Base-by-base conservation (phyloP, 2,888 invertebrate genomes). In the Stramonita haemastoma region DNA sequence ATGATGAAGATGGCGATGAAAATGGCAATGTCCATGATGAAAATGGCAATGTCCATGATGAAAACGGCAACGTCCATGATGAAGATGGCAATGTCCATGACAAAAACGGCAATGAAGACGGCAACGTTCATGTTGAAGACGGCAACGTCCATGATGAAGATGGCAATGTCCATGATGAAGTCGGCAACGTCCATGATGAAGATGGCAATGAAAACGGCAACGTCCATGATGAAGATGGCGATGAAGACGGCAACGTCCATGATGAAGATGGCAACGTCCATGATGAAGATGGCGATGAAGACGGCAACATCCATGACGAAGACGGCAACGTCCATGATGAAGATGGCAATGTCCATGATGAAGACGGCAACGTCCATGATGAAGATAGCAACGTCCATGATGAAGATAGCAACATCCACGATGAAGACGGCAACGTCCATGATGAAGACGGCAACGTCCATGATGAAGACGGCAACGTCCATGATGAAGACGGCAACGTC, bases 1-100 rank as follows among this genome's bases (percentile, higher is more conserved):
- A 85, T 86, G 86, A 56, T 86, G 86, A 56, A 56, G 86, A n/a
- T 86, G 86, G 2, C 46, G 4, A 56, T 86, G 86, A 26, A 46
- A 56, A 26, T 86, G 86, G 13, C 56, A 56, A 26, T 86, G 86
- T 5, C 56, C 46, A 26, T 86, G 86, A 26, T 86, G 86, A 46
- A 46, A 56, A 26, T 86, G 86, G 8, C 56, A n/a, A n/a, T n/a
- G n/a, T n/a, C n/a, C n/a, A n/a, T n/a, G 86, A 56, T 86, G 86
- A n/a, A 56, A 60, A n/a, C 13, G 57, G 29, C 57, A 29, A 13
- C 57, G 56, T 26, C 56, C 56, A n/a, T 86, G 56, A 13, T 86
- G 57, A n/a, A 56, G 86, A n/a, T 86, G 57, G 19, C n/a, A 57
- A n/a, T 46, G 56, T 22, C n/a, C n/a, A 56, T 56, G 86, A 46